Evolutionary conservation across 2,113 vertebrate species (phyloP).

Genomic region (Trochalopteron elliotii): DNA sequence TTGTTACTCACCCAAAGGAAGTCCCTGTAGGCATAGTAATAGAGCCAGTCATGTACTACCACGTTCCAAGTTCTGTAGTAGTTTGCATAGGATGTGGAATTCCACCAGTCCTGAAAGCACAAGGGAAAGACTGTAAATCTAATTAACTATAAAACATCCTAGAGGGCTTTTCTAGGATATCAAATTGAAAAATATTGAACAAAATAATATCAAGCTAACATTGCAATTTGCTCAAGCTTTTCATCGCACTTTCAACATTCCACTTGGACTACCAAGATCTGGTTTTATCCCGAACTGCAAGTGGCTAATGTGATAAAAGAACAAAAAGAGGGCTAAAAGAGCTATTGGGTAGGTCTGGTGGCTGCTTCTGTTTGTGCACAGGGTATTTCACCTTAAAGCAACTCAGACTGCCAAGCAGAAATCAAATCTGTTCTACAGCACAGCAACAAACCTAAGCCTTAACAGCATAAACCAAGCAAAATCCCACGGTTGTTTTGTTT

Average conservation of each 20-base stretch:
- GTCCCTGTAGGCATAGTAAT: constrained; percentile 84
- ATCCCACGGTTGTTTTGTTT: background rate
- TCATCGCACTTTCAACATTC: background rate
- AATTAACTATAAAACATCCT: background rate
- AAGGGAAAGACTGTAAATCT: background rate
- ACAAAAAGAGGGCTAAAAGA: background rate
- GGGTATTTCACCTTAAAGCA: background rate
- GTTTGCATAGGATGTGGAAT: constrained; percentile 86
- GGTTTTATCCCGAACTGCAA: background rate
- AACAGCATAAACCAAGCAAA: background rate
- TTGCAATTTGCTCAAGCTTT: background rate
- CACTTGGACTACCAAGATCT: background rate
- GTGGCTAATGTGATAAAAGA: background rate
- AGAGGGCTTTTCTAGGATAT: background rate
- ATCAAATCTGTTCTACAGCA: background rate
- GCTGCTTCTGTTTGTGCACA: background rate
- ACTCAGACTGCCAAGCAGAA: background rate
- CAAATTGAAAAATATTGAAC: background rate
- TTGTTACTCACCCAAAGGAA: constrained; percentile 79
- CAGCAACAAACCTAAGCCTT: background rate
- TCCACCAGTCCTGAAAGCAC: constrained; percentile 84
- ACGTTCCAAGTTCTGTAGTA: constrained; percentile 87
- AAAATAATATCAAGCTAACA: background rate
- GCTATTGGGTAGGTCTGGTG: background rate
- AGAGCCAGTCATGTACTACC: constrained; percentile 86